Evolutionary conservation across 2,797 vertebrate genomes (phyloP), one percentile per base, ranked within the genome.

Genomic region (Crenuchus spilurus): DNA sequence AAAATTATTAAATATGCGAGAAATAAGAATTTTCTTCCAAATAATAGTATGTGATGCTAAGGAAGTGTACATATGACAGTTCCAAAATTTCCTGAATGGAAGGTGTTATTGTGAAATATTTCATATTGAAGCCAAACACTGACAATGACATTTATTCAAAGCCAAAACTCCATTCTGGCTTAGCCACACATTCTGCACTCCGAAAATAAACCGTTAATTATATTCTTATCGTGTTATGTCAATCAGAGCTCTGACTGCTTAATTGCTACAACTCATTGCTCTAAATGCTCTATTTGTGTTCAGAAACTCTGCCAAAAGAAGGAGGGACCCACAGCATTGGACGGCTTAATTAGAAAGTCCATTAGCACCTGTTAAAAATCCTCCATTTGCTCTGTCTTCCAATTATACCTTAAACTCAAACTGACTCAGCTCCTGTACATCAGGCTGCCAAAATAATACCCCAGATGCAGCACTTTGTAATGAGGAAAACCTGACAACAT

Each of bases 361-460:
- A 71, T 76, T 64, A 62, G 74, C 75, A 54, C 72, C 72, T 66
- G 42, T 60, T 74, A 70, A 73, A 61, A 72, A 74, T 68, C 33
- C 65, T 18, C 14, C 35, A 33, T 46, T 71, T 58, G 18, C 64
- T 51, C 18, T 10, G 33, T 76, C 72, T 60, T 46, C 62, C 58
- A 74, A 65, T 78, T 79, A 73, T 44, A 84, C 65, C 42, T 75
- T 44, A 42, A 82, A 74, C 60, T 76, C 4, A 37, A 60, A 62
- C 63, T 80, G 67, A 63, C 18, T 35, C 18, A 63, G 49, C 37
- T 18, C 39, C 60, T 26, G 69, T 10, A 30, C 54, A 64, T 73
- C 79, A 57, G 62, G 61, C 75, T 61, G 57, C 58, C 42, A 54
- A 52, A 67, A 44, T 18, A 74, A 80, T 49, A 48, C 35, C 64